These are phyloP conservation scores for Amorpha juglandis DNA, from an alignment of 2,888 invertebrate species.

Conservation along the genomic window DNA sequence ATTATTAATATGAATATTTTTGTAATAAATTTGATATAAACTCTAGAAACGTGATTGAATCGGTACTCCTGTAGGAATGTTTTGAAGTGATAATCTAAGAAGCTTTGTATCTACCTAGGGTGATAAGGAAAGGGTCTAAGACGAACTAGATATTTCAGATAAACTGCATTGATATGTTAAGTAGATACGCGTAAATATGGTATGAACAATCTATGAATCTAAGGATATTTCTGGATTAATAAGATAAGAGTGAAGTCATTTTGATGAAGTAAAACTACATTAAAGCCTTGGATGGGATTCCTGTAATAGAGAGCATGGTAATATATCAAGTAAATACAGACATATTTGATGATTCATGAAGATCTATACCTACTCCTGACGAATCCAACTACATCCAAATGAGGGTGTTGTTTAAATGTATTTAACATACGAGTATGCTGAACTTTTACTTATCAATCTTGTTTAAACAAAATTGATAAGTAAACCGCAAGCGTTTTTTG, in stretches of 20 bases:
- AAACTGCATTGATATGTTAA: neutral
- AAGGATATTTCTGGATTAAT: neutral
- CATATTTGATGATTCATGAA: too few species aligned
- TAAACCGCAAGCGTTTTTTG: neutral
- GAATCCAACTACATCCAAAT: neutral
- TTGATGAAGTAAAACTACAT: too few species aligned
- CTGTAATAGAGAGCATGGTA: too few species aligned
- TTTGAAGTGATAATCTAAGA: constrained; percentile 8
- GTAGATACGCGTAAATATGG: neutral
- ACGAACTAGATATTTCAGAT: constrained; percentile 6
- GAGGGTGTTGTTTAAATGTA: neutral
- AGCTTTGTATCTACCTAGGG: neutral
- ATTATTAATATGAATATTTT: constrained; percentile 42
- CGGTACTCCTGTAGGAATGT: constrained; percentile 12
- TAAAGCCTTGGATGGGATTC: too few species aligned
- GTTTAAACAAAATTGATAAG: neutral
- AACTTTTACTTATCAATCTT: neutral
- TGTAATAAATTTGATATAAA: constrained; percentile 20
- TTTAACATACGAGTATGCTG: neutral
- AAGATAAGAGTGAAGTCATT: too few species aligned
- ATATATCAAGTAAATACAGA: too few species aligned
- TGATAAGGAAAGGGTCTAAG: neutral
- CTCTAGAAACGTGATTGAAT: neutral
- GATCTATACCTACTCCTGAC: too few species aligned
- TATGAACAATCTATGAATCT: neutral